These are phyloP conservation scores for Cyclophora albipunctata DNA, from an alignment of 2,888 invertebrate genomes.

Conservation along the genomic window DNA sequence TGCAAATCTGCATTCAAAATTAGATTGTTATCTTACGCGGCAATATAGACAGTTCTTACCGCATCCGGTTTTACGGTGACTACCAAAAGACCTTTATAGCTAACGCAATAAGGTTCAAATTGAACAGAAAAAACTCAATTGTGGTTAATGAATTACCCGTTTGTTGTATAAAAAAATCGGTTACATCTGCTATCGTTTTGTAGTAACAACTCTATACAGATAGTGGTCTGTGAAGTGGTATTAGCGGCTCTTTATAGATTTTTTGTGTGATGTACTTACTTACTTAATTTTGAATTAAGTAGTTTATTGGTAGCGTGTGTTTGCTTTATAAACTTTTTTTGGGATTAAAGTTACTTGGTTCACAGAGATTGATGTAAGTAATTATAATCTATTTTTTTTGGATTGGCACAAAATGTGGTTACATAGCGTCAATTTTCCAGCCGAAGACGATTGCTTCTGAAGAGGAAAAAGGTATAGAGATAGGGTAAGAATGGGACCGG, in stretches of 20 bases:
- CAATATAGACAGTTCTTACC: slow-evolving; percentile 27
- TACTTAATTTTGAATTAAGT: not conserved
- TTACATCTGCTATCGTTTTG: slow-evolving; percentile 14
- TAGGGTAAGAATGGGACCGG: too few species aligned
- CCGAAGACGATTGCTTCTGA: too few species aligned
- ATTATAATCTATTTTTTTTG: too few species aligned
- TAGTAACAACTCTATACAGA: slow-evolving; percentile 26
- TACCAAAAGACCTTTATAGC: too few species aligned
- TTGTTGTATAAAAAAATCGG: slow-evolving; percentile 3
- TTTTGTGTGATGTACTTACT: not conserved
- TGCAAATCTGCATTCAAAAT: slow-evolving; percentile 55
- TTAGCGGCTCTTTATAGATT: slow-evolving; percentile 13
- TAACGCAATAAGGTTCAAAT: too few species aligned
- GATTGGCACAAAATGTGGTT: too few species aligned
- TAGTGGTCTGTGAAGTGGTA: slow-evolving; percentile 5
- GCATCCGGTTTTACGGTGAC: slow-evolving; percentile 27
- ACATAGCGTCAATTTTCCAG: too few species aligned
- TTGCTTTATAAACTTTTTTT: not conserved
- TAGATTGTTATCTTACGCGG: slow-evolving; percentile 57
- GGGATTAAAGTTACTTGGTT: too few species aligned
- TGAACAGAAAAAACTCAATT: slow-evolving; percentile 8
- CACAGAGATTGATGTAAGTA: too few species aligned
- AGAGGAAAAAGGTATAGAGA: too few species aligned
- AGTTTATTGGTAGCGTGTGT: slow-evolving; percentile 8
- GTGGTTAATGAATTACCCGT: slow-evolving; percentile 18